Conservation (phyloP, 2,888 invertebrate species). For the Acronicta aceris region DNA sequence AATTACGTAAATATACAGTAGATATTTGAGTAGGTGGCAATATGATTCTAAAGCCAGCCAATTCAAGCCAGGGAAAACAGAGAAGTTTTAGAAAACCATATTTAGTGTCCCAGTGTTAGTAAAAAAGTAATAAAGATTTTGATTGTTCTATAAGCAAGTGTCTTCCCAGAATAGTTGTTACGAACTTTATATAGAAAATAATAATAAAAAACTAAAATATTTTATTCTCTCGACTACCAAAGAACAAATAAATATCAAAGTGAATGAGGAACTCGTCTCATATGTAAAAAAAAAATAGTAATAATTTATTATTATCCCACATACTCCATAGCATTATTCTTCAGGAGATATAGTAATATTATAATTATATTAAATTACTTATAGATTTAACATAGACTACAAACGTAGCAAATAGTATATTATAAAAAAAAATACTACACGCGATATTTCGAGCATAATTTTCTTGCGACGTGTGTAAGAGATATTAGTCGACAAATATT, state of each 20-base stretch:
- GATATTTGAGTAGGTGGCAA: too few species aligned
- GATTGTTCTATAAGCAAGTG: too few species aligned
- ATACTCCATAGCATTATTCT: constrained; percentile 42
- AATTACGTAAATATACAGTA: too few species aligned
- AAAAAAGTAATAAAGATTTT: too few species aligned
- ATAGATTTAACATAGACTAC: constrained; percentile 50
- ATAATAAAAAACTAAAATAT: neutral
- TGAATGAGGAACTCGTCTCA: constrained; percentile 58
- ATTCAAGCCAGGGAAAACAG: too few species aligned
- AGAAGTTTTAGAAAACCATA: too few species aligned
- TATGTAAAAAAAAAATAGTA: constrained; percentile 45
- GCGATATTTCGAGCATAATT: neutral
- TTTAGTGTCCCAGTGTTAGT: too few species aligned
- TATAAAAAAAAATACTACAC: constrained; percentile 18
- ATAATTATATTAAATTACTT: constrained; percentile 43
- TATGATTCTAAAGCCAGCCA: too few species aligned
- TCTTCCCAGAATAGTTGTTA: neutral
- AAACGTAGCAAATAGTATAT: constrained; percentile 30
- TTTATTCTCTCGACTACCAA: constrained; percentile 36
- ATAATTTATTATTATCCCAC: constrained; percentile 54
- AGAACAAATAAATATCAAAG: constrained; percentile 53
- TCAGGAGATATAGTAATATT: constrained; percentile 32
- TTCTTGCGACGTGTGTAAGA: constrained; percentile 9
- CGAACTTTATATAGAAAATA: neutral
- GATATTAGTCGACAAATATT: constrained; percentile 17